Evolutionary conservation across 2,888 invertebrate species (phyloP).

Genomic region (Steinernema scapterisci): DNA sequence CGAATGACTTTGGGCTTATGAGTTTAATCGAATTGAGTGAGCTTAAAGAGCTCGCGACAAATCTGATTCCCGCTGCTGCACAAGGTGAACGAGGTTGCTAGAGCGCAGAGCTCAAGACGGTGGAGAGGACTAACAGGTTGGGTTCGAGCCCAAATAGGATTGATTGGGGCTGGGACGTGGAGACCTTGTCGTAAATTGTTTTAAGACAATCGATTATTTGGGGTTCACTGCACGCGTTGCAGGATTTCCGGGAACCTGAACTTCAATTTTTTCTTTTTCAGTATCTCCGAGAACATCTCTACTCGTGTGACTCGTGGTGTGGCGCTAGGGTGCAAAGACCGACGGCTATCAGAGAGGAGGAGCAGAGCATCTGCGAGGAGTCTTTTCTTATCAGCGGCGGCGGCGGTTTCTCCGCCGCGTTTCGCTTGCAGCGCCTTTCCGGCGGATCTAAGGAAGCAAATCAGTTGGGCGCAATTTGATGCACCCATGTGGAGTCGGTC

Average conservation of each 20-base stretch:
- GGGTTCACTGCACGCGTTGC: background rate
- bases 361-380: conserved; percentile 23
- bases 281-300: too few species aligned
- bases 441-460: background rate
- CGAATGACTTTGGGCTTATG: background rate
- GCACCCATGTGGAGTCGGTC: too few species aligned
- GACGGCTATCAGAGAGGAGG: background rate
- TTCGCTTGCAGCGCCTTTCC: background rate
- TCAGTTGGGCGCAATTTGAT: background rate
- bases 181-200: background rate
- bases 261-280: background rate
- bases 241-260: background rate
- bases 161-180: background rate
- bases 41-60: background rate
- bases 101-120: background rate
- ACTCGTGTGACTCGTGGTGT: background rate
- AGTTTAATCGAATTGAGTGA: background rate
- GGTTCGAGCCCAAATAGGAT: too few species aligned
- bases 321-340: conserved; percentile 19
- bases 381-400: background rate
- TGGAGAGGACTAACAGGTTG: too few species aligned
- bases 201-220: conserved; percentile 1
- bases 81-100: background rate
- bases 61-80: conserved; percentile 5
- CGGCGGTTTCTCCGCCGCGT: background rate